A percentile compares a stretch with the other conserved stretches of the same genome.
Evolutionary conservation across 1,140 invertebrate genomes (phyloP).

Genomic region (Drosophila pallidifrons): DNA sequence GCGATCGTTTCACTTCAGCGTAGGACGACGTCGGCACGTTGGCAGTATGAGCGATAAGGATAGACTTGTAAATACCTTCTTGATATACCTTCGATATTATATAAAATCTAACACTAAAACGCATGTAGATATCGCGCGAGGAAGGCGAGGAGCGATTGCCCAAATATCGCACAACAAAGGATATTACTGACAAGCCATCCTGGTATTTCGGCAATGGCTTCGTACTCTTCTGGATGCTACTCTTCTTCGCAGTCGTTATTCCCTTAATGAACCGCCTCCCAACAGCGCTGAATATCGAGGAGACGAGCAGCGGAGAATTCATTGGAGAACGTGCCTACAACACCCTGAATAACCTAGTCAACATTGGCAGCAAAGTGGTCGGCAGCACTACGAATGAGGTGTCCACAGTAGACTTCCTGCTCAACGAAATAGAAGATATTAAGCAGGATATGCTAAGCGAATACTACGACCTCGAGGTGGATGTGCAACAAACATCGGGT

Average conservation of each 20-base stretch:
- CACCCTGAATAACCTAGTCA: constrained; percentile 88
- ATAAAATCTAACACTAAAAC: background rate
- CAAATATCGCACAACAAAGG: background rate
- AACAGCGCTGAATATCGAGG: constrained; percentile 44
- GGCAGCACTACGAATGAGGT: constrained; percentile 89
- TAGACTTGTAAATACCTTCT: constrained; percentile 8
- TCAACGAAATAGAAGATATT: constrained; percentile 77
- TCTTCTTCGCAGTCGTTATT: constrained; percentile 66
- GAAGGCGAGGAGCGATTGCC: background rate
- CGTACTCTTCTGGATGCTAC: constrained; percentile 55
- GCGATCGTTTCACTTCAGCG: background rate
- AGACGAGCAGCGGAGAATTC: constrained; percentile 39
- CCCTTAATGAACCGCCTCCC: constrained; percentile 66
- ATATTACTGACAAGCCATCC: background rate
- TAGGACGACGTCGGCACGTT: background rate
- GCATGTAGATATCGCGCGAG: constrained; percentile 11
- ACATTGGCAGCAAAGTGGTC: constrained; percentile 88
- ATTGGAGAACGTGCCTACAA: constrained; percentile 64
- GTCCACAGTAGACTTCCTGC: constrained; percentile 86
- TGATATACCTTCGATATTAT: background rate
- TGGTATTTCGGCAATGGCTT: constrained; percentile 29
- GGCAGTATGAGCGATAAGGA: constrained; percentile 25
- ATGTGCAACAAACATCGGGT: constrained; percentile 87
- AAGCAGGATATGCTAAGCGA: constrained; percentile 34
- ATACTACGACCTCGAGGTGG: constrained; percentile 58